Percentiles rank a stretch among this genome's conserved stretches.
These are phyloP conservation scores for Nemurella pictetii DNA, from an alignment of 2,888 invertebrate genomes.

Conservation along the genomic window DNA sequence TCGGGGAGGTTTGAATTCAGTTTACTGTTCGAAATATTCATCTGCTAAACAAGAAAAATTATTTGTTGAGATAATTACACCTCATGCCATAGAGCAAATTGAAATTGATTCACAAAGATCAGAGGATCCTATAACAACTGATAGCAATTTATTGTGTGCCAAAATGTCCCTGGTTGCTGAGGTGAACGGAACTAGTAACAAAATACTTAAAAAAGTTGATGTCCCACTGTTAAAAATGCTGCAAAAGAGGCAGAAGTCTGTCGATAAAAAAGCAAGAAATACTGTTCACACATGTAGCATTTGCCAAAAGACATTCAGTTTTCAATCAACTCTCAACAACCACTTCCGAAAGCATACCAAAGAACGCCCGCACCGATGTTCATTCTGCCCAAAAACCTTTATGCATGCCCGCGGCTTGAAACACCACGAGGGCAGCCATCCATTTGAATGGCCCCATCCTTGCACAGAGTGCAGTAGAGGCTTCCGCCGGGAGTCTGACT, in stretches of 20 bases:
- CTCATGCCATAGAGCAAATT: no score
- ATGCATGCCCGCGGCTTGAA: constrained; percentile 12
- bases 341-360: constrained; percentile 15
- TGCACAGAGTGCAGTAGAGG: constrained; percentile 44
- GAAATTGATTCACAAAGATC: no score
- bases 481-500: constrained; percentile 45
- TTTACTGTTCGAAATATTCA: no score
- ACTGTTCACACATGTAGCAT: constrained; percentile 12
- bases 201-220: no score
- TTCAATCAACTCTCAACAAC: constrained; percentile 4
- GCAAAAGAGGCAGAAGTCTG: background rate
- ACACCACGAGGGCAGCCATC: constrained; percentile 11
- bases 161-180: no score
- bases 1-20: background rate
- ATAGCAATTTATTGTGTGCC: no score
- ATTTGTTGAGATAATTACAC: no score
- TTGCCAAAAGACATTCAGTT: constrained; percentile 26
- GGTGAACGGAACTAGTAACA: no score
- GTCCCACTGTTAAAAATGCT: background rate
- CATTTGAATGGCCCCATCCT: background rate
- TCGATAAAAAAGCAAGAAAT: background rate
- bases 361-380: constrained; percentile 26
- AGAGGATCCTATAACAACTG: no score
- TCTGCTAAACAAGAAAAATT: no score
- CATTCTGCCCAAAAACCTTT: constrained; percentile 20